Conservation (phyloP, 2,888 invertebrate species). For the Cheilosia pagana region DNA sequence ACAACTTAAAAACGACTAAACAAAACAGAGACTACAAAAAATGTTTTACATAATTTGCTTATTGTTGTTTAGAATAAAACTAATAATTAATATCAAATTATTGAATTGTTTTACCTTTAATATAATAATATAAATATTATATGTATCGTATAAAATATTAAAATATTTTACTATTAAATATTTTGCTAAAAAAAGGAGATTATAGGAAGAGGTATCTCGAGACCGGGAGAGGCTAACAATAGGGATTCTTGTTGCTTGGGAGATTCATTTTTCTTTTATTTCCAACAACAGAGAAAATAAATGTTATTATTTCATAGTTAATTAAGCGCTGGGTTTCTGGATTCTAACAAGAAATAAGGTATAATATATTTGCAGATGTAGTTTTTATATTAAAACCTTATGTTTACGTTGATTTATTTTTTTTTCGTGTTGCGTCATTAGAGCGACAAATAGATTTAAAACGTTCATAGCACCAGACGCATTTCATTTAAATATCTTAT, state of each 20-base stretch:
- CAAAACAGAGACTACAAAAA: constrained; percentile 43
- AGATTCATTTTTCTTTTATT: constrained; percentile 7
- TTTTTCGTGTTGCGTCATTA: constrained; percentile 70
- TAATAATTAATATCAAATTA: constrained; percentile 39
- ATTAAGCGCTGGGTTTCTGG: constrained; percentile 63
- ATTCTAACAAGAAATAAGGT: constrained; percentile 53
- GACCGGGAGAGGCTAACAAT: constrained; percentile 74
- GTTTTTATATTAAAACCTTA: constrained; percentile 75
- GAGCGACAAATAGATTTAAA: constrained; percentile 73
- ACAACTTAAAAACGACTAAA: not conserved
- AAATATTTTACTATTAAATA: constrained; percentile 79
- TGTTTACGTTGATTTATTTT: constrained; percentile 56
- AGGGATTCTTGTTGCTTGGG: constrained; percentile 29
- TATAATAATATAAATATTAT: constrained; percentile 70
- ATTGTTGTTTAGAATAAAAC: constrained; percentile 40
- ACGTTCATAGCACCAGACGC: constrained; percentile 71
- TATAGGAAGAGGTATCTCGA: constrained; percentile 73
- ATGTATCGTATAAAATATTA: constrained; percentile 74
- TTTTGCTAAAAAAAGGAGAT: constrained; percentile 82
- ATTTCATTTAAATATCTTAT: constrained; percentile 34
- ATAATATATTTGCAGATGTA: constrained; percentile 52
- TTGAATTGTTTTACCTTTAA: constrained; percentile 55
- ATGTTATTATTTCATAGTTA: constrained; percentile 34
- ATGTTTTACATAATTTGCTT: constrained; percentile 68
- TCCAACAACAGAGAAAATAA: constrained; percentile 19